Conservation (phyloP, 2,113 vertebrate species). For the Uria lomvia region DNA sequence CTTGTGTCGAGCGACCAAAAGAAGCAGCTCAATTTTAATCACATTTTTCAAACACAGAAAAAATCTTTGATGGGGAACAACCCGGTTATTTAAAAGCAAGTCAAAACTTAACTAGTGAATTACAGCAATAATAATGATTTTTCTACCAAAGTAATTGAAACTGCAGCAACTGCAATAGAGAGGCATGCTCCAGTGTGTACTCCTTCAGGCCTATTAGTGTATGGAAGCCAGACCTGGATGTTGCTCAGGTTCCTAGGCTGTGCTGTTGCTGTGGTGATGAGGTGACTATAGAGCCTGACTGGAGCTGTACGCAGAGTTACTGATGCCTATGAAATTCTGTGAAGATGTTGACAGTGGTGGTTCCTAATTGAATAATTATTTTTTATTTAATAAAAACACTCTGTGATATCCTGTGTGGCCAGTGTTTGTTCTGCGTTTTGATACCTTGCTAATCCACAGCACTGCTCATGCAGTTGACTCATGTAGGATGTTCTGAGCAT, state of each 20-base stretch:
- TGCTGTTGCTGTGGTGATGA: background rate
- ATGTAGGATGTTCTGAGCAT: background rate
- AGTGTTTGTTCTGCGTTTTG: background rate
- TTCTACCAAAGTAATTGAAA: constrained; percentile 53
- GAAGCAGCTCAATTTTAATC: background rate
- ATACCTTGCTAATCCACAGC: background rate
- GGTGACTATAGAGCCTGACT: background rate
- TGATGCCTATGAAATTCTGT: constrained; percentile 43
- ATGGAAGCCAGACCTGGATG: background rate
- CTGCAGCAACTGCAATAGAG: background rate
- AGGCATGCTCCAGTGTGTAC: background rate
- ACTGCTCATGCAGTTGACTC: background rate
- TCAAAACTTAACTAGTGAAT: background rate
- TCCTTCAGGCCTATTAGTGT: background rate
- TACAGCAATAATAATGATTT: constrained; percentile 7
- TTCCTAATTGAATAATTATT: constrained; percentile 65
- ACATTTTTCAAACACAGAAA: background rate
- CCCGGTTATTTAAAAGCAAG: constrained; percentile 2
- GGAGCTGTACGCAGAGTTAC: background rate
- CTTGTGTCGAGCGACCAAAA: background rate
- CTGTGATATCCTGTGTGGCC: background rate
- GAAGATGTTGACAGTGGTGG: background rate
- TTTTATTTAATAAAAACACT: constrained; percentile 76
- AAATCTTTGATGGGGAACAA: background rate
- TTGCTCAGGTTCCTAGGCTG: background rate